A percentile compares a stretch with the other conserved stretches of the same genome.
These are phyloP conservation scores for Atta texana DNA, from an alignment of 1,140 invertebrate genomes.

Conservation along the genomic window DNA sequence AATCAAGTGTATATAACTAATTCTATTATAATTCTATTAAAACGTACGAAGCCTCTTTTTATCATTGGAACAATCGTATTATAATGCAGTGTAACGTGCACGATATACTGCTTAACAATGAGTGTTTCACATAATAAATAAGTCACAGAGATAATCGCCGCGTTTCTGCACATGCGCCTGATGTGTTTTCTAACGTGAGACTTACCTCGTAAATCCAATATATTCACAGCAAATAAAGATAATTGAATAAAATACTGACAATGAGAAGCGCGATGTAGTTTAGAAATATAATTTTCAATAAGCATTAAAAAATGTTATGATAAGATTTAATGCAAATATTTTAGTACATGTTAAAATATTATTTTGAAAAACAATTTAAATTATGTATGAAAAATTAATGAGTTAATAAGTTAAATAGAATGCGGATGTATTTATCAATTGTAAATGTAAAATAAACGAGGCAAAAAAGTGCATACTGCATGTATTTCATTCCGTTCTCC, in stretches of 20 bases:
- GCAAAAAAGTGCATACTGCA: not conserved
- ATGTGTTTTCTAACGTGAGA: not conserved
- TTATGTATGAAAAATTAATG: not conserved
- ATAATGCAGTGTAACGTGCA: not conserved
- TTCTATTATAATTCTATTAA: not conserved
- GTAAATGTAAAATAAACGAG: not conserved
- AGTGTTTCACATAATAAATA: conserved; percentile 52
- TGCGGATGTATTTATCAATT: not conserved
- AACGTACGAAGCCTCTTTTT: conserved; percentile 1
- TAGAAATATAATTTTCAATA: no score
- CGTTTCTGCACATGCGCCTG: conserved; percentile 2
- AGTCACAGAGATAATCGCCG: conserved; percentile 16
- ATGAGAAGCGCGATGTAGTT: no score
- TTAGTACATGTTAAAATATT: not conserved
- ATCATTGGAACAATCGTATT: conserved; percentile 20
- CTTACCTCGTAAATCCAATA: conserved; percentile 9
- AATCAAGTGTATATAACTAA: not conserved
- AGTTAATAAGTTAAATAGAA: not conserved
- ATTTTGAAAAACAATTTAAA: not conserved
- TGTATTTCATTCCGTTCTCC: not conserved
- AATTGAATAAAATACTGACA: not conserved
- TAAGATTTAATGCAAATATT: not conserved
- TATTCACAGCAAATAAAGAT: not conserved
- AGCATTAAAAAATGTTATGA: no score
- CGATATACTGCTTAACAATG: conserved; percentile 15